Evolutionary conservation across 2,113 vertebrate species (phyloP), one percentile per base, ranked within the genome.

Genomic region (Speoplatyrhinus poulsoni): DNA sequence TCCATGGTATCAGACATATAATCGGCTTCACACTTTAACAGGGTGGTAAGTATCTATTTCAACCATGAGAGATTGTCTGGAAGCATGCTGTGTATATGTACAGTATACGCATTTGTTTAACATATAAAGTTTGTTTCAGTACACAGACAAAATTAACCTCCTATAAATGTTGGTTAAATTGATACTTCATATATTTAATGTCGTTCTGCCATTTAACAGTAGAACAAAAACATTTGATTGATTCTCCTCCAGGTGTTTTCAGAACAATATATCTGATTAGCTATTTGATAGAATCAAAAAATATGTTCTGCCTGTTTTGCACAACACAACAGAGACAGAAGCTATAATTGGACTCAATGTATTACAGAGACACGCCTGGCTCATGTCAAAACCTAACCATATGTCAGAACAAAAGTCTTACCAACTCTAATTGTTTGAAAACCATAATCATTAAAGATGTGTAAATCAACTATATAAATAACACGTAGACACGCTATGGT

Each of bases 271-370:
- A 6, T 16, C 3, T 0, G 46, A 60, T 58, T 41, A 41, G 36
- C 36, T 12, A 1, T 19, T 4, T 6, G 32, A 71, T 59, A 50
- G 54, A 16, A 80, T 68, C 67, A 72, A 55, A 55, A 55, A 17
- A 9, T 16, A 55, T 55, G n/a, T 17, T 55, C 54, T 9, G 4
- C 54, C n/a, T 17, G 54, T 0, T 16, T 17, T 55, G 9, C n/a
- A 17, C 8, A 55, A 17, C 16, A 55, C 53, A 55, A 55, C 17
- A 16, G 17, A 55, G 15, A 55, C 54, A 17, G 54, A 16, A 55
- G 54, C 36, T 41, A 8, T 8, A 6, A 8, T 41, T 41, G 36
- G 6, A 41, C 36, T 8, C 36, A 41, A 0, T 41, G 7, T 41
- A 8, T 6, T 41, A 41, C 36, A 41, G 36, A 7, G 36, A 41